A percentile compares a stretch with the other conserved stretches of the same genome.
phyloP scores from a whole-genome alignment of 2,888 invertebrate genomes.

The Acrobasis consociella region DNA sequence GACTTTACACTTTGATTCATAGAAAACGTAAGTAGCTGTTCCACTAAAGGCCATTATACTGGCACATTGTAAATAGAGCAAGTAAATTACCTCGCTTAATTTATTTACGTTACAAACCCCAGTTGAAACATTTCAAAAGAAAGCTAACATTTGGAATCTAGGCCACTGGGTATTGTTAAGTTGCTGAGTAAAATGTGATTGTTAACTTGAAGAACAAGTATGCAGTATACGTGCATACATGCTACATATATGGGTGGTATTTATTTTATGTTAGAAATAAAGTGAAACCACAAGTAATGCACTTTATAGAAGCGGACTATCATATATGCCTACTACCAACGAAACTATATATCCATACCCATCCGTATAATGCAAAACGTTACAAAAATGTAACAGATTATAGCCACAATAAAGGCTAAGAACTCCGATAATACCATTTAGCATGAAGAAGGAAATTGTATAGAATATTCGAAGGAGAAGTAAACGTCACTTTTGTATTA shows the following conservation, averaged over 20 bases:
- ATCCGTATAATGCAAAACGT: conserved; percentile 11
- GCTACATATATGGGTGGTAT: too few species aligned
- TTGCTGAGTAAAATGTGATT: neutral
- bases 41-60: neutral
- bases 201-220: too few species aligned
- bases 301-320: too few species aligned
- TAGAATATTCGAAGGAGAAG: conserved; percentile 21
- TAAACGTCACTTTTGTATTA: conserved; percentile 19
- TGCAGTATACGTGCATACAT: too few species aligned
- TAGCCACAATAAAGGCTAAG: conserved; percentile 23
- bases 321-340: too few species aligned
- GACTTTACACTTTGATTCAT: neutral
- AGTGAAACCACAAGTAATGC: too few species aligned
- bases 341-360: too few species aligned
- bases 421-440: conserved; percentile 22
- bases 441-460: conserved; percentile 24
- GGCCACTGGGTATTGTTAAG: conserved; percentile 1
- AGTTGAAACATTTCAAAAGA: neutral
- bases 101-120: neutral
- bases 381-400: conserved; percentile 17
- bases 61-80: neutral
- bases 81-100: conserved; percentile 2
- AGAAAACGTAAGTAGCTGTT: neutral
- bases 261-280: too few species aligned
- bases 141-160: neutral